A percentile compares a stretch with the other conserved stretches of the same genome.
Evolutionary conservation across 23 tunicate genomes (phyloP).

Genomic region (Ascidia mentula): DNA sequence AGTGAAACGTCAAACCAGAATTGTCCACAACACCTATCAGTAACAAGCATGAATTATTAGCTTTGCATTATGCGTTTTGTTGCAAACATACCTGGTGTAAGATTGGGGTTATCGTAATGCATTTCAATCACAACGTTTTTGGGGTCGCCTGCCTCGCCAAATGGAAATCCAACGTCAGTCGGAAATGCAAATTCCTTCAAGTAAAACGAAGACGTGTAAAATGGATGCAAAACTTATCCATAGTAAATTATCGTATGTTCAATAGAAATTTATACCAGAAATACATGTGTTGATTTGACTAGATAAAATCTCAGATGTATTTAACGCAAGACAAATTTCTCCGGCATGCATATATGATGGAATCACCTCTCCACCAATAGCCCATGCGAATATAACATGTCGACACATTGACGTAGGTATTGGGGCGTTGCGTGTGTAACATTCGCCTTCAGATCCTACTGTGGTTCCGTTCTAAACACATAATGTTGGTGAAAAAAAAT

Average conservation of each 20-base stretch:
- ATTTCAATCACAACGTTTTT: constrained; percentile 10
- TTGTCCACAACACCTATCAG: not conserved
- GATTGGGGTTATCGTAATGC: constrained; percentile 10
- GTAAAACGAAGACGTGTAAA: no score
- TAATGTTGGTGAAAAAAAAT: not conserved
- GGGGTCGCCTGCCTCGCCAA: constrained; percentile 15
- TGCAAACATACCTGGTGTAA: not conserved
- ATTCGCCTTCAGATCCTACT: not conserved
- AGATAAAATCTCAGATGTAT: no score
- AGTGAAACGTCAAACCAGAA: not conserved
- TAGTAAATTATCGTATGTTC: no score
- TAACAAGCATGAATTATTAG: not conserved
- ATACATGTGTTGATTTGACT: no score
- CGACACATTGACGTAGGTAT: constrained; percentile 4
- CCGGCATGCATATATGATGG: no score
- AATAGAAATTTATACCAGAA: no score
- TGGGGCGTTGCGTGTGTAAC: constrained; percentile 26
- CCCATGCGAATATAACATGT: constrained; percentile 24
- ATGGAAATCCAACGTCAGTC: constrained; percentile 15
- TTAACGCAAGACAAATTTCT: no score
- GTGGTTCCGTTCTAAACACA: not conserved
- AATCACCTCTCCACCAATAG: constrained; percentile 41
- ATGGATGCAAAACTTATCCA: no score
- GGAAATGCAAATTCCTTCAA: constrained; percentile 19
- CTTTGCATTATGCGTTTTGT: not conserved